Percentiles rank a stretch among this genome's conserved stretches.
phyloP scores from a whole-genome alignment of 2,113 vertebrate genomes.

The Xenotilapia flavipinnis region DNA sequence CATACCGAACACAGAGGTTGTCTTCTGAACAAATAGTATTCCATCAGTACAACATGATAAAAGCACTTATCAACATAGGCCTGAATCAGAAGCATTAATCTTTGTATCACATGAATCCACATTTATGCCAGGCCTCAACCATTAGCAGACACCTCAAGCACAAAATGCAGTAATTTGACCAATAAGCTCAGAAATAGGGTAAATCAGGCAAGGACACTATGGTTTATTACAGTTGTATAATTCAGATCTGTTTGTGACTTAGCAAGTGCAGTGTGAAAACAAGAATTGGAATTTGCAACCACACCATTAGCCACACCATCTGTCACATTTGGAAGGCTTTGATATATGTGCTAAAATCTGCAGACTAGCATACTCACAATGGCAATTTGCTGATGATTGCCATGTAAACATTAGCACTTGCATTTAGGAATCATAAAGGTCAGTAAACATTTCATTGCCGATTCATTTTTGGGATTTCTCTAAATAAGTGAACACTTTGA shows the following conservation, averaged over 20 bases:
- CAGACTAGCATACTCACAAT: background rate
- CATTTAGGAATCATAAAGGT: background rate
- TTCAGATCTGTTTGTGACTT: background rate
- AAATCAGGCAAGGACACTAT: background rate
- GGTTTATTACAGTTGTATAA: background rate
- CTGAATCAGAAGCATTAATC: conserved; percentile 36
- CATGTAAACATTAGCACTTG: background rate
- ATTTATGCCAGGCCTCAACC: background rate
- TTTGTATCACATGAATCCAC: conserved; percentile 2
- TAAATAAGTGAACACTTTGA: background rate
- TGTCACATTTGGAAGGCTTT: background rate
- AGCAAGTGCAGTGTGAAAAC: background rate
- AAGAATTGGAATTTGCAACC: background rate
- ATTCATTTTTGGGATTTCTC: background rate
- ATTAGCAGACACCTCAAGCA: background rate
- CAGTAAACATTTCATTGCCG: background rate
- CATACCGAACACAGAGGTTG: conserved; percentile 8
- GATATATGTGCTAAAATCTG: background rate
- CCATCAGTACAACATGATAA: conserved; percentile 3
- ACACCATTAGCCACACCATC: background rate
- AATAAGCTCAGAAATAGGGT: background rate
- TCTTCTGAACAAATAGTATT: conserved; percentile 1
- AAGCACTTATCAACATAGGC: conserved; percentile 11
- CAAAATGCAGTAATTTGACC: background rate
- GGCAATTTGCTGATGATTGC: background rate